These are phyloP conservation scores for Monodelphis domestica DNA, from an alignment of 2,797 vertebrate genomes.

Conservation along the genomic window DNA sequence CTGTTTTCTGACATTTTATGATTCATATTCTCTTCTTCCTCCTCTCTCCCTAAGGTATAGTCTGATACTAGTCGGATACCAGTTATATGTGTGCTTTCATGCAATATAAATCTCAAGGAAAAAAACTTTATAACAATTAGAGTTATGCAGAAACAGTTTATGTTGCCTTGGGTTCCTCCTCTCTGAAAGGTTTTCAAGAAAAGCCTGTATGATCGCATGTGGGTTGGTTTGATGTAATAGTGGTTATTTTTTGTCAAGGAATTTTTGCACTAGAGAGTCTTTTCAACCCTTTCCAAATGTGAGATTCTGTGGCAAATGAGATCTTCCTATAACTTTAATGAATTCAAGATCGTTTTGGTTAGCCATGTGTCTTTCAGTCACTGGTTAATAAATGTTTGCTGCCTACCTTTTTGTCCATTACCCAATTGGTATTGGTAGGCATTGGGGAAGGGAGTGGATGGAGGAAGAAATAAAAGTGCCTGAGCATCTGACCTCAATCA, in stretches of 20 bases:
- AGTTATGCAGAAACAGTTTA: background rate
- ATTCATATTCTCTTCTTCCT: no score
- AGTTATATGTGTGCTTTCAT: no score
- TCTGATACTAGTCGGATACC: no score
- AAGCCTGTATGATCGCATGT: background rate
- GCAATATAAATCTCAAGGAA: no score
- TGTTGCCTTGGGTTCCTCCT: background rate
- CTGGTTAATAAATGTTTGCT: background rate
- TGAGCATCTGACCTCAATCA: background rate
- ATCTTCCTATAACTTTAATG: conserved; percentile 2
- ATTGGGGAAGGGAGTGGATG: background rate
- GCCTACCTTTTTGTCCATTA: background rate
- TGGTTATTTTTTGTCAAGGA: background rate
- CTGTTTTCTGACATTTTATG: no score
- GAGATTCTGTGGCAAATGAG: background rate
- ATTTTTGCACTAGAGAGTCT: background rate
- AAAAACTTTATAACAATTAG: background rate
- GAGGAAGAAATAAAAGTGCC: background rate
- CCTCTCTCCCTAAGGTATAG: no score
- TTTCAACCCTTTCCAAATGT: background rate
- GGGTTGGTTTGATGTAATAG: background rate
- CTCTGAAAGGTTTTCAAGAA: background rate
- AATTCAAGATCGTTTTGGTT: background rate
- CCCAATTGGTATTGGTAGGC: background rate
- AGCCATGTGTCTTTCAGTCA: background rate